A percentile compares a stretch with the other conserved stretches of the same genome.
phyloP scores from a whole-genome alignment of 1,140 invertebrate genomes.

The Rhagoletis pomonella region DNA sequence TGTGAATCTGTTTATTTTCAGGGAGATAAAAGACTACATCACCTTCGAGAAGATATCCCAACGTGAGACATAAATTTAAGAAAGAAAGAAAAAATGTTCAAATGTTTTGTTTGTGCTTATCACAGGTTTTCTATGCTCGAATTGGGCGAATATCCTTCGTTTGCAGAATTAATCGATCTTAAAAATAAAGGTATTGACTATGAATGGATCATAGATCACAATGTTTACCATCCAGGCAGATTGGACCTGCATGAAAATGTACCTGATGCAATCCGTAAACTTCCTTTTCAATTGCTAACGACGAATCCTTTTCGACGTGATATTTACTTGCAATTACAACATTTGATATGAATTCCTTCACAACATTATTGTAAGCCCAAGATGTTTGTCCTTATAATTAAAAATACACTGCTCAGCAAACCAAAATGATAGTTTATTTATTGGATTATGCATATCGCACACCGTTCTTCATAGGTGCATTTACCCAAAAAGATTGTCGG shows the following conservation, averaged over 20 bases:
- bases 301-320: slow-evolving; percentile 56
- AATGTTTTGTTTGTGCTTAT: slow-evolving; percentile 2
- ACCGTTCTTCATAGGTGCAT: too few species aligned
- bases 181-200: slow-evolving; percentile 56
- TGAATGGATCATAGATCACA: slow-evolving; percentile 54
- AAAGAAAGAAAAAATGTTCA: slow-evolving; percentile 10
- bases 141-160: slow-evolving; percentile 58
- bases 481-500: too few species aligned
- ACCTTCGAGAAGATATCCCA: slow-evolving; percentile 54
- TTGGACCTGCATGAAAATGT: slow-evolving; percentile 52
- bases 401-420: too few species aligned
- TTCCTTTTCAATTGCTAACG: slow-evolving; percentile 54
- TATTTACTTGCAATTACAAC: slow-evolving; percentile 52
- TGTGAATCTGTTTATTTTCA: slow-evolving; percentile 33
- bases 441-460: too few species aligned
- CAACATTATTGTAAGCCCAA: too few species aligned
- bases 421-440: too few species aligned
- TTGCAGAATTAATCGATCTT: slow-evolving; percentile 53
- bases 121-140: slow-evolving; percentile 58
- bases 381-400: too few species aligned
- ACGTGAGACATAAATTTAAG: slow-evolving; percentile 51
- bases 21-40: slow-evolving; percentile 20
- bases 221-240: slow-evolving; percentile 51
- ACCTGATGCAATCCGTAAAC: slow-evolving; percentile 37
- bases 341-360: background rate